These are phyloP conservation scores for Dyspetes luteomarginatus DNA, from an alignment of 2,888 invertebrate species.

Conservation along the genomic window DNA sequence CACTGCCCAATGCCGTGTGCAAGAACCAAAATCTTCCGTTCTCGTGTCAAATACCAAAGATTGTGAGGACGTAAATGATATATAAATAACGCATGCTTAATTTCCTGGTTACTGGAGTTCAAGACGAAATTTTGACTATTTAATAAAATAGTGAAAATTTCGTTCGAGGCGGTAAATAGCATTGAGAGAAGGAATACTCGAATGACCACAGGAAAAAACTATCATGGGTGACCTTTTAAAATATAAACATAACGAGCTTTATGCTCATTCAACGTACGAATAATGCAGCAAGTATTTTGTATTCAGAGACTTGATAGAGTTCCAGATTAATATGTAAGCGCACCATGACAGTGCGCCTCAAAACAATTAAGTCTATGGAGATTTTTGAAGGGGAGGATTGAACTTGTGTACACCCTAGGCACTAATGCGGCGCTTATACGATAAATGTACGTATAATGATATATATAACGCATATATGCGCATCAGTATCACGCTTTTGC, in stretches of 20 bases:
- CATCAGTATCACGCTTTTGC: conserved; percentile 15
- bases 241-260: too few species aligned
- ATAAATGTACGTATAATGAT: conserved; percentile 4
- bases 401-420: neutral
- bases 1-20: neutral
- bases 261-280: too few species aligned
- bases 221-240: too few species aligned
- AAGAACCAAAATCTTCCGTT: neutral
- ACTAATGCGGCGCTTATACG: conserved; percentile 20
- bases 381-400: conserved; percentile 2
- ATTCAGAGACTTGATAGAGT: too few species aligned
- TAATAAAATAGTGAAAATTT: neutral
- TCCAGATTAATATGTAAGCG: too few species aligned
- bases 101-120: neutral
- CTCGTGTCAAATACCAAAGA: neutral
- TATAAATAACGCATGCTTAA: neutral
- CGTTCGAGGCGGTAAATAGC: neutral
- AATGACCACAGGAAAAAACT: too few species aligned
- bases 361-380: conserved; percentile 6
- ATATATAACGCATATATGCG: neutral
- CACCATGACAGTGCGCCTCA: neutral
- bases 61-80: neutral
- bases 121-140: neutral
- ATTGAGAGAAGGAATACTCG: too few species aligned
- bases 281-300: too few species aligned